A percentile compares a stretch with the other conserved stretches of the same genome.
These are phyloP conservation scores for Condylostylus longicornis DNA, from an alignment of 1,140 invertebrate species.

Conservation along the genomic window DNA sequence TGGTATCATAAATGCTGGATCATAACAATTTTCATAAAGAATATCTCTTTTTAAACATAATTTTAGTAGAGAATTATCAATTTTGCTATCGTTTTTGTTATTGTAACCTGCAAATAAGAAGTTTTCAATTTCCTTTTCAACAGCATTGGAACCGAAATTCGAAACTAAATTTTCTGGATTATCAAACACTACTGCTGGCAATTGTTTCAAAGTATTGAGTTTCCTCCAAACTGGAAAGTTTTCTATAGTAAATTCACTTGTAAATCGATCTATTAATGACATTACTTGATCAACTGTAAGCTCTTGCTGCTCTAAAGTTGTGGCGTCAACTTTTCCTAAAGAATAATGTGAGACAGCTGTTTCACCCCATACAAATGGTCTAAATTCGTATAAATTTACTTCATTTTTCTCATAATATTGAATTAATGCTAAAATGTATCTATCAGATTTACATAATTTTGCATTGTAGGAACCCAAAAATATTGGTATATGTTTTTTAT, in stretches of 20 bases:
- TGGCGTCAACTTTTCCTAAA: conserved; percentile 40
- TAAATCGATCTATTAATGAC: conserved; percentile 47
- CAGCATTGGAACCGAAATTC: conserved; percentile 17
- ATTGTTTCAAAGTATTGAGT: conserved; percentile 18
- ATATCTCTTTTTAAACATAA: conserved; percentile 20
- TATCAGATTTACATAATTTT: conserved; percentile 45
- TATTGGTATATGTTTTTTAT: conserved; percentile 47
- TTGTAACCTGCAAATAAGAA: conserved; percentile 9
- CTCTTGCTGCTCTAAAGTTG: conserved; percentile 42
- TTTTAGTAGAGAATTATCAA: conserved; percentile 10
- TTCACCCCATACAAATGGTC: conserved; percentile 65
- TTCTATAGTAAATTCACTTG: conserved; percentile 47
- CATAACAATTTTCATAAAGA: conserved; percentile 38
- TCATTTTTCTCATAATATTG: conserved; percentile 45
- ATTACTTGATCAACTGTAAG: conserved; percentile 54
- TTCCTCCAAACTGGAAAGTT: conserved; percentile 43
- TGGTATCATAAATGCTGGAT: conserved; percentile 54
- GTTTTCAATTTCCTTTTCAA: conserved; percentile 22
- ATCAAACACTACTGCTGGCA: conserved; percentile 17
- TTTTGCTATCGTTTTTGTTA: conserved; percentile 9
- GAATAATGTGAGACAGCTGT: conserved; percentile 60
- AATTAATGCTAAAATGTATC: conserved; percentile 43
- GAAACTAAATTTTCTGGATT: conserved; percentile 13
- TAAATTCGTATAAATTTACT: conserved; percentile 46
- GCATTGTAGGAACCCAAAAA: conserved; percentile 56